Evolutionary conservation across 2,113 vertebrate species (phyloP).

Genomic region (Blennius ocellaris): DNA sequence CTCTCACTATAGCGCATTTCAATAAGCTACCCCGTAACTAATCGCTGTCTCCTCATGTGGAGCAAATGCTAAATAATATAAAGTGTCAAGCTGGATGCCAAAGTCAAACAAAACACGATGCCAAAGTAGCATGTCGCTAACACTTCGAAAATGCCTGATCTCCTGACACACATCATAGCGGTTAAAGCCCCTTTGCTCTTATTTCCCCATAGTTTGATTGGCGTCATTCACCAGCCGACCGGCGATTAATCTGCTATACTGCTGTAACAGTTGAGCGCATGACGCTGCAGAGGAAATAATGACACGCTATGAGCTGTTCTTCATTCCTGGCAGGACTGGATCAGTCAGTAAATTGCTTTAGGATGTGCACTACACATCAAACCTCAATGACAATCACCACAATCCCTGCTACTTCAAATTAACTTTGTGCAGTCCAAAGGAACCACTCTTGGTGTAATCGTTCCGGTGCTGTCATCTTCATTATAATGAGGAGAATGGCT

Average conservation of each 20-base stretch:
- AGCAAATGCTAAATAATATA: conserved; percentile 36
- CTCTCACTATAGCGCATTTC: neutral
- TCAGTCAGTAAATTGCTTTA: neutral
- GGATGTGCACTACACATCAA: neutral
- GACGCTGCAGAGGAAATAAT: conserved; percentile 28
- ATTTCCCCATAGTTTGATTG: conserved; percentile 18
- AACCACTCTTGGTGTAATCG: neutral
- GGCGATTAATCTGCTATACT: conserved; percentile 38
- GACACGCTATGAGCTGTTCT: conserved; percentile 21
- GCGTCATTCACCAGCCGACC: conserved; percentile 27
- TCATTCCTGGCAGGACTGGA: conserved; percentile 12
- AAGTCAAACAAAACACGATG: neutral
- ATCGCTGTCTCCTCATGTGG: conserved; percentile 11
- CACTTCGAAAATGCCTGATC: conserved; percentile 17
- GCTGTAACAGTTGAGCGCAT: conserved; percentile 34
- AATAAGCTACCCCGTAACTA: conserved; percentile 10
- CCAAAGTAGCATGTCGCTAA: conserved; percentile 9
- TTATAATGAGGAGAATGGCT: neutral
- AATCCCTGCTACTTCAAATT: neutral
- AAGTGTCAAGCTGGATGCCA: conserved; percentile 7
- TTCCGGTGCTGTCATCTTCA: neutral
- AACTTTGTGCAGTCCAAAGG: neutral
- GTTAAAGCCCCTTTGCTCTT: conserved; percentile 1
- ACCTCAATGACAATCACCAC: neutral
- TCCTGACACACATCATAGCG: conserved; percentile 26